A percentile compares a stretch with the other conserved stretches of the same genome.
These are phyloP conservation scores for Sphyrna mokarran DNA, from an alignment of 2,113 vertebrate genomes.

Conservation along the genomic window DNA sequence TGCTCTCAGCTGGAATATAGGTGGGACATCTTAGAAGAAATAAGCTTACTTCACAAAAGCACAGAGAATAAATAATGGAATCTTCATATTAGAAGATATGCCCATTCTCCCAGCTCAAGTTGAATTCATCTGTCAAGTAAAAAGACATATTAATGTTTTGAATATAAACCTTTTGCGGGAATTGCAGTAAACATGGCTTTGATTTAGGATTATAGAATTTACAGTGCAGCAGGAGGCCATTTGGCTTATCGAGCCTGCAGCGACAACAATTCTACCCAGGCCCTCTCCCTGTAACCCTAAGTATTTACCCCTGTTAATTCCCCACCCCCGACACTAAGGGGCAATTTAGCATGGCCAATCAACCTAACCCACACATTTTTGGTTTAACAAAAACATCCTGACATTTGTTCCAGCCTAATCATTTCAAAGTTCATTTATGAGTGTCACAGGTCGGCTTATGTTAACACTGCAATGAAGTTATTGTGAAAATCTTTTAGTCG, in stretches of 20 bases:
- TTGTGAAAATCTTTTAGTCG: too few relatives aligned
- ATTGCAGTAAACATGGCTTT: not conserved
- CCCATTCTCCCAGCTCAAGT: not conserved
- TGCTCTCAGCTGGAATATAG: not conserved
- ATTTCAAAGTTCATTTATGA: not conserved
- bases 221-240: too few relatives aligned
- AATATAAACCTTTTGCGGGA: not conserved
- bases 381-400: not conserved
- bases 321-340: too few relatives aligned
- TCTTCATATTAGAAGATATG: not conserved
- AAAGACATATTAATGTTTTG: not conserved
- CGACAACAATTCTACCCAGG: too few relatives aligned
- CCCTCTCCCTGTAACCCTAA: too few relatives aligned
- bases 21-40: not conserved
- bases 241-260: too few relatives aligned
- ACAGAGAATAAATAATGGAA: not conserved
- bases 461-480: too few relatives aligned
- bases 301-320: too few relatives aligned
- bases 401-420: not conserved
- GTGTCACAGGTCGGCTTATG: too few relatives aligned
- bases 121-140: not conserved
- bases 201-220: not conserved
- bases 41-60: not conserved
- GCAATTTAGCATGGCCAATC: too few relatives aligned
- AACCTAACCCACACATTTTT: too few relatives aligned